Conservation (phyloP, 2,888 invertebrate genomes). For the Caenorhabditis wallacei region DNA sequence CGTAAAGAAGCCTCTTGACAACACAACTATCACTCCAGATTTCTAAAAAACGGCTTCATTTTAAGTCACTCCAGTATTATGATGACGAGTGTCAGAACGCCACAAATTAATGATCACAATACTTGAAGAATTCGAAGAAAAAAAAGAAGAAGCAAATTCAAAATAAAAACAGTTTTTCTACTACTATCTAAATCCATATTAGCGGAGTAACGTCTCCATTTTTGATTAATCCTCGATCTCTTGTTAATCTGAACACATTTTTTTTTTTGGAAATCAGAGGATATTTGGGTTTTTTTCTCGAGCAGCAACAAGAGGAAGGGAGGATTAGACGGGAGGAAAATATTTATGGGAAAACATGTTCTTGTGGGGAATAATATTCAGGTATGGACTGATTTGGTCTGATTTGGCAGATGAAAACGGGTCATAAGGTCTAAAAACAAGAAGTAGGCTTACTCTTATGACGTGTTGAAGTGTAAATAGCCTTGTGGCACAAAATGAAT, state of each 20-base stretch:
- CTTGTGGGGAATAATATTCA: neutral
- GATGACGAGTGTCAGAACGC: too few relatives aligned
- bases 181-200: neutral
- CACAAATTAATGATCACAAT: constrained; percentile 27
- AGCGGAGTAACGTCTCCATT: neutral
- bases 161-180: constrained; percentile 43
- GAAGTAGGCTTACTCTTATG: too few relatives aligned
- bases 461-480: constrained; percentile 13
- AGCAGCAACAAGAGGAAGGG: neutral
- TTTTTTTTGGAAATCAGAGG: constrained; percentile 20
- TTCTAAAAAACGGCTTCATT: constrained; percentile 5
- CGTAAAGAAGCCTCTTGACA: too few relatives aligned
- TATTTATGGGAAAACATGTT: constrained; percentile 9
- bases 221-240: constrained; percentile 50
- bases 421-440: neutral
- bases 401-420: neutral
- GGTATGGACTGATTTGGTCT: too few relatives aligned
- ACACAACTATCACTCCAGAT: neutral
- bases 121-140: neutral
- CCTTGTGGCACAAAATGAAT: constrained; percentile 26
- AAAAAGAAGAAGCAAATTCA: neutral
- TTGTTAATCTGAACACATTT: constrained; percentile 30
- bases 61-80: too few relatives aligned
- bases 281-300: constrained; percentile 3
- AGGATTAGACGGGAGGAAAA: constrained; percentile 16